Evolutionary conservation across 1,140 invertebrate species (phyloP).

Genomic region (Episyrphus balteatus): DNA sequence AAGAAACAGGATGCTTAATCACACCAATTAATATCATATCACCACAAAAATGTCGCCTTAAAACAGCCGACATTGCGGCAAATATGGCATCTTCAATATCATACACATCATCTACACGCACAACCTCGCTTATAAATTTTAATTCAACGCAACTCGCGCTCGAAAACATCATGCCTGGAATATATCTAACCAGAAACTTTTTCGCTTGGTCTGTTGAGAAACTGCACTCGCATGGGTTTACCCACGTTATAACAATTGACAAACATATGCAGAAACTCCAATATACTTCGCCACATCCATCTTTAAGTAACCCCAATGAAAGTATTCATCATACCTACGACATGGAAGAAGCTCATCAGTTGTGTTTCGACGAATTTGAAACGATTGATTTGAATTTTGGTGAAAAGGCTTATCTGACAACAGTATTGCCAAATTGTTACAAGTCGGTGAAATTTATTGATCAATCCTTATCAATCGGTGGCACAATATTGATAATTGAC

Average conservation of each 20-base stretch:
- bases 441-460: conserved; percentile 14
- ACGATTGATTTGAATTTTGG: conserved; percentile 16
- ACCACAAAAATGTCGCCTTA: too few relatives aligned
- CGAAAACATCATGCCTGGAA: conserved; percentile 14
- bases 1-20: too few relatives aligned
- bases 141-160: too few relatives aligned
- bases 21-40: too few relatives aligned
- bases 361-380: conserved; percentile 10
- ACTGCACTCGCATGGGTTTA: conserved; percentile 10
- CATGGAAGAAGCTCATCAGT: background rate
- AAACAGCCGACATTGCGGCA: too few relatives aligned
- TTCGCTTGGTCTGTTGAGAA: conserved; percentile 11
- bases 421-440: conserved; percentile 15
- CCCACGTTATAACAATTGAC: conserved; percentile 15
- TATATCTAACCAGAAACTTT: conserved; percentile 11
- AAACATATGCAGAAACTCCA: conserved; percentile 13
- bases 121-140: too few relatives aligned
- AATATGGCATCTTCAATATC: too few relatives aligned
- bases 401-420: conserved; percentile 13
- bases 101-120: too few relatives aligned
- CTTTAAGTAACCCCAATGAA: background rate
- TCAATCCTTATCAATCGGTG: conserved; percentile 3
- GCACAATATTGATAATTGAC: conserved; percentile 11
- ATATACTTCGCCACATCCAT: conserved; percentile 5
- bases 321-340: background rate